Base-by-base conservation (phyloP, 2,888 invertebrate species). In the Cyaniris semiargus region DNA sequence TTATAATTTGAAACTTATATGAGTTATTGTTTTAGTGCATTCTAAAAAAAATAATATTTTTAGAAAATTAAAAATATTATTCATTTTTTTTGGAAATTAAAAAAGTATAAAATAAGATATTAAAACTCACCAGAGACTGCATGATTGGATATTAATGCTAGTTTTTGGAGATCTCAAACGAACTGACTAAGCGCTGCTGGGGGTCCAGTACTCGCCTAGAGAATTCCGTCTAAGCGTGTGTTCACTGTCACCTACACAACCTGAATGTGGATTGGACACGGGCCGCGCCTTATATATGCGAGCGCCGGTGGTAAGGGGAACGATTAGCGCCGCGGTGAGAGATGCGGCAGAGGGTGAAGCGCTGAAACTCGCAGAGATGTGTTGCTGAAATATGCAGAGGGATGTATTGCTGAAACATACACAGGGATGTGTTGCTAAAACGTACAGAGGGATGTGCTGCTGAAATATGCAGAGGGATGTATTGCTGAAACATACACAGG, bases 171-270 rank as follows among this genome's bases (percentile, higher is more conserved):
- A 94, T 94, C 93, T 92, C 92, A 94, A 94, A 94, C 93, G 93
- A 94, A 94, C 94, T 94, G 89, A 86, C 91, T 87, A 89, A 89
- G 91, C 94, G 94, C 94, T 94, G 91, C 94, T 93, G 93, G 83
- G 70, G 80, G 80, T 80, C 85, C 93, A 93, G 93, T 89, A 94
- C 92, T 94, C 94, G 94, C 93, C 88, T 89, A 89, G 92, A 89
- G 90, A 94, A 85, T 94, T 93, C 90, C 94, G 93, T 88, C 94
- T 94, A 94, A 93, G 93, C 88, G 92, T 89, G 90, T 86, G 87
- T 84, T 85, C 86, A 83, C 89, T 87, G 90, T 89, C 84, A 91
- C 89, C 86, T 86, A 87, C 86, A 86, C 83, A 88, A 87, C 89
- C 86, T 89, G 92, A 93, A 92, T 93, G 92, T 85, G 85, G 87